Base-by-base conservation (phyloP, 2,888 invertebrate genomes). In the Yponomeuta malinellus region DNA sequence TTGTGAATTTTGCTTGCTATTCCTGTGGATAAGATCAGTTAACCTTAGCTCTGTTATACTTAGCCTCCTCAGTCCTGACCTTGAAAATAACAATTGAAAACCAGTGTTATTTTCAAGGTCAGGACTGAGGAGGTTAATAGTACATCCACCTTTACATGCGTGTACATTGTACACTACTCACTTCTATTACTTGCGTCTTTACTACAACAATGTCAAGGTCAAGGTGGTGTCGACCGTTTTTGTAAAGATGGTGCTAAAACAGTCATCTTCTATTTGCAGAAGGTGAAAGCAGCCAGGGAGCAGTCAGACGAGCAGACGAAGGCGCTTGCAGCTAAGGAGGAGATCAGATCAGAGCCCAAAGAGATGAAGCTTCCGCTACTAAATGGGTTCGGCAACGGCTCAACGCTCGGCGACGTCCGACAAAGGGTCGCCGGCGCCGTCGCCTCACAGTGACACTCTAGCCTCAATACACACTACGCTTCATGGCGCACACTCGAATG, bases 351-450 rank as follows among this genome's bases (percentile, higher is more conserved):
- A 37, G 89, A 90, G 37, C 75, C 82, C n/a, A 88, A 85, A 73
- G 89, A 89, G 72, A 85, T 80, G 78, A 87, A 84, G 76, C 76
- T 87, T 63, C 86, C 88, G 0, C 77, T 89, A n/a, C 81, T 91
- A 66, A 91, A 90, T 71, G 87, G 92, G 0, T 91, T 92, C 79
- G 83, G 88, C 73, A 91, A 89, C 70, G 87, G 89, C 0, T 83
- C 90, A 0, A 82, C 86, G 15, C 80, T 92, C 6, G 81, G 82
- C 29, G 91, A 88, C 74, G 90, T 92, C 1, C 84, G 91, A 76
- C 91, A 92, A 73, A 79, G 92, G 74, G 84, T 92, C 77, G 92
- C 91, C 1, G 90, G 90, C 3, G 92, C 92, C 0, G 90, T 91
- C 68, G 91, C 91, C 68, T 85, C 91, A 70, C 91, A 91, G 83